phyloP scores from a whole-genome alignment of 2,797 vertebrate genomes.

The Arnoldichthys spilopterus region DNA sequence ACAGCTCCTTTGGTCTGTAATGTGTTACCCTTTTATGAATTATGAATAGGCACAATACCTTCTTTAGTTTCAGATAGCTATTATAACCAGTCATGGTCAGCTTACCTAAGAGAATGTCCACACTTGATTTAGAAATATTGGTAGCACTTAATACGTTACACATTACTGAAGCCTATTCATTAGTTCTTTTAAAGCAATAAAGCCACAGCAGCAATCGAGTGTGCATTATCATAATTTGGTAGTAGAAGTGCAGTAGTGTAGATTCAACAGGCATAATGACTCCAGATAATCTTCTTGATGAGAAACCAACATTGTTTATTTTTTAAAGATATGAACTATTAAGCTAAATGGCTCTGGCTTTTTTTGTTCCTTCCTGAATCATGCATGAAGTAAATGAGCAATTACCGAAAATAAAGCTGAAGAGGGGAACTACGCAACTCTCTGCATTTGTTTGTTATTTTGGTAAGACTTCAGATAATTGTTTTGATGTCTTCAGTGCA shows the following conservation, averaged over 20 bases:
- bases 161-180: background rate
- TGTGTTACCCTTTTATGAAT: background rate
- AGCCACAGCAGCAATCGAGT: background rate
- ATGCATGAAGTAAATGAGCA: background rate
- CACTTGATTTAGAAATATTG: too few relatives aligned
- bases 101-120: too few relatives aligned
- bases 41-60: too few relatives aligned
- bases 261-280: background rate
- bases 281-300: background rate
- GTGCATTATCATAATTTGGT: background rate
- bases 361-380: slow-evolving; percentile 17
- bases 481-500: background rate
- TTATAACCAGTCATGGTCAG: too few relatives aligned
- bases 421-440: background rate
- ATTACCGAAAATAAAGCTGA: slow-evolving; percentile 10
- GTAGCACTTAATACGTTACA: background rate
- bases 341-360: background rate
- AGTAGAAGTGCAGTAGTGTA: background rate
- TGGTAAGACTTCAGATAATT: background rate
- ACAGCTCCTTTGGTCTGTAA: background rate
- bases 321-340: background rate
- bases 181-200: background rate
- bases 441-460: background rate
- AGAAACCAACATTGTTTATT: background rate
- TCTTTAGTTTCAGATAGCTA: too few relatives aligned